Evolutionary conservation across 2,797 vertebrate species (phyloP), one percentile per base, ranked within the genome.

Genomic region (Acestrorhynchus altus): DNA sequence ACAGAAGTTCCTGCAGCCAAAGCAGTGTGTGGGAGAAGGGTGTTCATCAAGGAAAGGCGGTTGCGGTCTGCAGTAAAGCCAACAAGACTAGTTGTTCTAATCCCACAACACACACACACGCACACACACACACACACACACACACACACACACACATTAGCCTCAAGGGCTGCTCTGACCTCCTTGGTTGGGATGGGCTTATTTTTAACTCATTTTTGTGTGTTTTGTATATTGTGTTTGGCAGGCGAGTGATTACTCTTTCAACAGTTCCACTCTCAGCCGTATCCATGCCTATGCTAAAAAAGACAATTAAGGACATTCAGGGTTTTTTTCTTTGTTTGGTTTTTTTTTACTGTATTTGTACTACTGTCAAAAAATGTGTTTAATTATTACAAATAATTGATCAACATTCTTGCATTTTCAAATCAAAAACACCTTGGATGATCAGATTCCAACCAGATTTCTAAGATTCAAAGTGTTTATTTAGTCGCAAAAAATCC

Each of bases 1-100:
- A 68, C 40, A 44, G 42, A 63, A 75, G 52, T 15, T 4, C n/a
- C 57, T 7, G 63, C 57, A n/a, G 49, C 42, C 52, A 40, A 28
- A 72, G 56, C 66, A 81, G 67, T 79, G 78, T 40, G 81, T 84
- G 72, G 79, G 83, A 63, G 72, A 72, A 63, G 67, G 40, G 72
- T 78, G 79, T 75, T 75, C 47, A 79, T 76, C 31, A 59, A 64
- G 76, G 65, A 65, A 83, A 81, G 78, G 80, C 79, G 72, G 67
- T 75, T 75, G 74, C 59, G 82, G 84, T 81, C 28, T 54, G 63
- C 78, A 71, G 70, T 79, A 82, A 84, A 77, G 28, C 35, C 64
- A 80, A 66, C 57, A 76, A 54, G 65, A 63, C 74, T 31, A 42
- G 44, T 12, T 74, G 16, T 44, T 59, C 18, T 71, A 73, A 74